These are phyloP conservation scores for Stenodema calcarata DNA, from an alignment of 2,888 invertebrate species.

Conservation along the genomic window DNA sequence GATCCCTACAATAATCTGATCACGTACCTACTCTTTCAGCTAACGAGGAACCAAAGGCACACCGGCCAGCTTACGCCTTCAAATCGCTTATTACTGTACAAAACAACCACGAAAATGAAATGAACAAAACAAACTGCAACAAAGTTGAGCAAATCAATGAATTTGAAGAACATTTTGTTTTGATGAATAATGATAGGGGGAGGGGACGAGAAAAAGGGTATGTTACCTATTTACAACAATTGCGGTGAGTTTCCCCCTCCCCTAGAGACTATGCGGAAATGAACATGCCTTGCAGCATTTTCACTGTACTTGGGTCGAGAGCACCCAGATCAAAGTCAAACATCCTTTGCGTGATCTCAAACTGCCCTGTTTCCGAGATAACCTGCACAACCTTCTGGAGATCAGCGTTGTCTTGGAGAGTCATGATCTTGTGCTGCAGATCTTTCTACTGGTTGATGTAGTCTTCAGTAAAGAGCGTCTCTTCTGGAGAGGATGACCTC, in stretches of 20 bases:
- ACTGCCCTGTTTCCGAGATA: slow-evolving; percentile 87
- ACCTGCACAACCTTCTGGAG: slow-evolving; percentile 86
- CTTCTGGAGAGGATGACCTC: slow-evolving; percentile 20
- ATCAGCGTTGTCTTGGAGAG: slow-evolving; percentile 81
- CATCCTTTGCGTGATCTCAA: slow-evolving; percentile 85
- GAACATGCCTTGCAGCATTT: slow-evolving; percentile 77
- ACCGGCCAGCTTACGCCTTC: too few species aligned
- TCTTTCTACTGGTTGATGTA: slow-evolving; percentile 82
- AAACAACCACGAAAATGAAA: too few species aligned
- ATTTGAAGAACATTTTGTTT: not conserved
- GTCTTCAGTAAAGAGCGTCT: slow-evolving; percentile 67
- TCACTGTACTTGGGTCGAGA: slow-evolving; percentile 80
- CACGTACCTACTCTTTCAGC: too few species aligned
- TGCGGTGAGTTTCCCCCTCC: not conserved
- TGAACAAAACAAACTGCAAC: not conserved
- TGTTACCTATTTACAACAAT: slow-evolving; percentile 8
- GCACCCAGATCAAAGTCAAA: slow-evolving; percentile 92
- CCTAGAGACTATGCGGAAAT: slow-evolving; percentile 53
- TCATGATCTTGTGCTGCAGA: slow-evolving; percentile 86
- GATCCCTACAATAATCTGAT: too few species aligned
- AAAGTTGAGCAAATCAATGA: not conserved
- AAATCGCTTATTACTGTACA: too few species aligned
- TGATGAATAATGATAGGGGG: not conserved
- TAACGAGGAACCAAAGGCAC: too few species aligned
- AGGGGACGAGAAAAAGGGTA: not conserved